A percentile compares a stretch with the other conserved stretches of the same genome.
Conservation (phyloP, 2,113 vertebrate genomes). For the Tachycineta bicolor region DNA sequence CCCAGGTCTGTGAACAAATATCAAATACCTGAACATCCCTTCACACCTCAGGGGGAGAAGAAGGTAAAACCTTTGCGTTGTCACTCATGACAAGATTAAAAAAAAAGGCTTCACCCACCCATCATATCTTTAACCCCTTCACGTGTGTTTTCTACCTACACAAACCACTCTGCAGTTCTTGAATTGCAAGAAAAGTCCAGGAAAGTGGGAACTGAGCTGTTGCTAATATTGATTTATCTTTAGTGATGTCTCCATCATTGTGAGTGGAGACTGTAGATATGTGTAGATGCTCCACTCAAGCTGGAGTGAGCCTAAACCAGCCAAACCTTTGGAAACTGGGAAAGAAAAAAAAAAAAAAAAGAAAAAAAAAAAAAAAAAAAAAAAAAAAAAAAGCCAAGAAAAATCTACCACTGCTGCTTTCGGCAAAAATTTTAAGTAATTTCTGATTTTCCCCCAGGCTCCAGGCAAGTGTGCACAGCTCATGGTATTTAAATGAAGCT, state of each 20-base stretch:
- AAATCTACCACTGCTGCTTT: background rate
- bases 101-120: background rate
- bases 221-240: background rate
- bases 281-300: background rate
- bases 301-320: background rate
- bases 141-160: background rate
- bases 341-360: accelerated
- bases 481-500: constrained; percentile 55
- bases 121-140: background rate
- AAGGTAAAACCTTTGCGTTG: background rate
- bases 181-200: background rate
- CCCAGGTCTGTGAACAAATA: background rate
- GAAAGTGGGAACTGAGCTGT: background rate
- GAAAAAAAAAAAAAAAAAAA: accelerated
- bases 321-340: background rate
- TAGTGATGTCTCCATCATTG: background rate
- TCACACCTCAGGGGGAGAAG: accelerated
- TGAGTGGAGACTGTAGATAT: background rate
- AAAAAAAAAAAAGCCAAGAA: background rate
- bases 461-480: background rate
- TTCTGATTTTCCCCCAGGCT: background rate
- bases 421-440: background rate
- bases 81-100: background rate
- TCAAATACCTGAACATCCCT: background rate
- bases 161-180: background rate